Base-by-base conservation (phyloP, 2,888 invertebrate genomes). In the Drosophila recens region DNA sequence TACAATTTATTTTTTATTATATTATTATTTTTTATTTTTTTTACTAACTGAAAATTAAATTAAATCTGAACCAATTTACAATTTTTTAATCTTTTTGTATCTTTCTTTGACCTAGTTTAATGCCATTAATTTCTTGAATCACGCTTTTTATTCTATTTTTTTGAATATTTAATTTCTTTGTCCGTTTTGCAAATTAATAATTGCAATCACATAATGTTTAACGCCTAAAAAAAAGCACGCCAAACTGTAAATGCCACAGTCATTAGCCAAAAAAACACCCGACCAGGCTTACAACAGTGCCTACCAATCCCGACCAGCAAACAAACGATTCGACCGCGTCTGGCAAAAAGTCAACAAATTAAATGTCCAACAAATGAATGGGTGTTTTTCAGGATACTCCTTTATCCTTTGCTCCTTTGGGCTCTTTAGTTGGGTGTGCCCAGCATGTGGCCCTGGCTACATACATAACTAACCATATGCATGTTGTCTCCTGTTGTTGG, bases 171-270 rank as follows among this genome's bases (percentile, higher is more conserved):
- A 2, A 20, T 30, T 34, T 40, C 27, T 30, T 30, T 30, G 8
- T 30, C 38, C 33, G 6, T 17, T 13, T 33, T 42, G 23, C 10
- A 23, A 36, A 72, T 53, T 75, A 72, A 73, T 84, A 82, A 82
- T 82, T 82, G 84, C 81, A 83, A 74, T 84, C 82, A 70, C 75
- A 81, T 73, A 78, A 73, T 72, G 67, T 66, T 72, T 40, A 67
- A 64, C 66, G 72, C 65, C 81, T 56, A 38, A 62, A 56, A 46
- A 58, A 48, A 62, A 77, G 67, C 79, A 79, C 78, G 78, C 75
- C 45, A 59, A 42, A 59, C 63, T 48, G 40, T 42, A 70, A 79
- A 81, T 75, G 85, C 80, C 82, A 75, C 62, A 79, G 82, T 87
- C 82, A 87, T 83, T 83, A 83, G 83, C 56, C 66, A 74, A 62